These are phyloP conservation scores for Nymphalis polychloros DNA, from an alignment of 2,888 invertebrate genomes.

Conservation along the genomic window DNA sequence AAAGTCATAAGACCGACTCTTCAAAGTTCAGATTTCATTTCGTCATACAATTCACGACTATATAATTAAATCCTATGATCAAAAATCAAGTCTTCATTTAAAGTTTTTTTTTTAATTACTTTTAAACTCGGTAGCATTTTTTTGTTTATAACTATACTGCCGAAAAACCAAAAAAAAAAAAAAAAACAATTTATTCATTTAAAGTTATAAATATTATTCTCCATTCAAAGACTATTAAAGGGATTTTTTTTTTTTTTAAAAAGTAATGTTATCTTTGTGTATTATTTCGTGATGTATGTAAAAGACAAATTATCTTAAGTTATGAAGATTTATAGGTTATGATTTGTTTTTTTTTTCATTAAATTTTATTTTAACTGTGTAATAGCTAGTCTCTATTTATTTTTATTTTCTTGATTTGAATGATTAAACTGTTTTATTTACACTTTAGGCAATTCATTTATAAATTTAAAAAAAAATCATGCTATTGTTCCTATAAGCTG, in stretches of 20 bases:
- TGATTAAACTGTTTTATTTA: background rate
- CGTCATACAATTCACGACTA: no score
- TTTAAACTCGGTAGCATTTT: background rate
- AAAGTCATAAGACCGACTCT: background rate
- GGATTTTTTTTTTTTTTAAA: no score
- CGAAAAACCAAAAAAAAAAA: conserved; percentile 5
- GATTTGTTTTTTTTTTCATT: background rate
- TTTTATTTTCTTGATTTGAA: background rate
- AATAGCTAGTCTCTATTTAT: conserved; percentile 7
- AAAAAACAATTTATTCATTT: conserved; percentile 3
- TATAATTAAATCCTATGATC: no score
- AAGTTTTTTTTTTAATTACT: no score
- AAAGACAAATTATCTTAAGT: conserved; percentile 15
- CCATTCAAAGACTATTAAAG: no score
- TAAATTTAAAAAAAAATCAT: background rate
- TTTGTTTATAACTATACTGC: background rate
- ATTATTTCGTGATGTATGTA: conserved; percentile 20
- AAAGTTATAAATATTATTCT: background rate
- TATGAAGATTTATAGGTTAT: background rate
- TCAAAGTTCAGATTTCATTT: no score
- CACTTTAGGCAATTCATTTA: background rate
- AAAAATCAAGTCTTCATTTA: no score
- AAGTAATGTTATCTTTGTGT: no score
- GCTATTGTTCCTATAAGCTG: conserved; percentile 10
- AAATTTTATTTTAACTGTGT: conserved; percentile 5